Conservation (phyloP, 2,888 invertebrate genomes). For the Drepana falcataria region DNA sequence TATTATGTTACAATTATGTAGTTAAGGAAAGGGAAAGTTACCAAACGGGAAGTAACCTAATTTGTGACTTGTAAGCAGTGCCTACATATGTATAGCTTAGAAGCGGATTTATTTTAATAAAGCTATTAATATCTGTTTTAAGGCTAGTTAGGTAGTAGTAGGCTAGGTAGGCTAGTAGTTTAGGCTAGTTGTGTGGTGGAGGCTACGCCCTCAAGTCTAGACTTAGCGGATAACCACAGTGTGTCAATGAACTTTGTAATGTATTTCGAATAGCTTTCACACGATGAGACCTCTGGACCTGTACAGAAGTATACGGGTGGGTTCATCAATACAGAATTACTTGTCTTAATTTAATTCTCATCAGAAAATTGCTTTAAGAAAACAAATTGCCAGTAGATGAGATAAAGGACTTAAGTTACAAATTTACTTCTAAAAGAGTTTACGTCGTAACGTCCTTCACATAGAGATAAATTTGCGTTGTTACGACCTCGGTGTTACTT, state of each 20-base stretch:
- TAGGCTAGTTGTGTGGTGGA: constrained; percentile 9
- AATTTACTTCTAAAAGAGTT: not conserved
- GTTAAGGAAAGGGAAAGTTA: too few relatives aligned
- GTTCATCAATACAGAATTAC: too few relatives aligned
- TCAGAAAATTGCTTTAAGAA: not conserved
- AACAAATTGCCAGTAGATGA: constrained; percentile 12
- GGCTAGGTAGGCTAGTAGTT: too few relatives aligned
- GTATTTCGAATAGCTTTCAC: constrained; percentile 25
- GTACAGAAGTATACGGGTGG: too few relatives aligned
- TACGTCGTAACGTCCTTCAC: not conserved
- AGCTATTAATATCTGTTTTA: not conserved
- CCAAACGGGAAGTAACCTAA: not conserved
- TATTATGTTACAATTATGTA: too few relatives aligned
- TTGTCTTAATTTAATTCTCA: not conserved
- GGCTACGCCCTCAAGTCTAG: constrained; percentile 7
- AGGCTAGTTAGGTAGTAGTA: too few relatives aligned
- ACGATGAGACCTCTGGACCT: constrained; percentile 5
- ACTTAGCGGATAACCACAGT: constrained; percentile 15
- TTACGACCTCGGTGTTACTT: constrained; percentile 1
- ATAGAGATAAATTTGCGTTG: not conserved
- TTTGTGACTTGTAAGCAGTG: not conserved
- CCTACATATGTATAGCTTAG: not conserved
- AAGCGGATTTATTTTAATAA: not conserved
- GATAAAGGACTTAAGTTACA: not conserved
- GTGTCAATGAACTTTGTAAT: constrained; percentile 22